Conservation (phyloP, 2,888 invertebrate species). For the Hyposoter didymator region DNA sequence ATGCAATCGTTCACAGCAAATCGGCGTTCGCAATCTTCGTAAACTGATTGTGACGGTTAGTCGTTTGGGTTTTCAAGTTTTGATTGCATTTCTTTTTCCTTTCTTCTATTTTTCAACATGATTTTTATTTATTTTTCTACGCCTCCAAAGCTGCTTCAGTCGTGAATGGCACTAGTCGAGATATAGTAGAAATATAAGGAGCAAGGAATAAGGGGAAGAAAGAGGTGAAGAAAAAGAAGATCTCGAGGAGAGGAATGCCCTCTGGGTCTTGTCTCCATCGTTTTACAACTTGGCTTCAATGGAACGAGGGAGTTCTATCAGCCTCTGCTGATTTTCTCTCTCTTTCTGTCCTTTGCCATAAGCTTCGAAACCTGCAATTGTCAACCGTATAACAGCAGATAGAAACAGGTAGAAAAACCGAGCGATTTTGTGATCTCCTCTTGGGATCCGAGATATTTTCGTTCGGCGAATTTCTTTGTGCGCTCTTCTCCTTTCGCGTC, state of each 20-base stretch:
- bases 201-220: slow-evolving; percentile 8
- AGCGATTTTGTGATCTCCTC: slow-evolving; percentile 49
- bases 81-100: neutral
- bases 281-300: slow-evolving; percentile 58
- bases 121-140: slow-evolving; percentile 29
- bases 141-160: neutral
- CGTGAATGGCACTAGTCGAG: neutral
- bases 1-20: neutral
- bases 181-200: slow-evolving; percentile 59
- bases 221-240: slow-evolving; percentile 20
- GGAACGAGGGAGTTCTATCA: slow-evolving; percentile 39
- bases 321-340: slow-evolving; percentile 5
- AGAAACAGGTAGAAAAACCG: slow-evolving; percentile 13
- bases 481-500: neutral
- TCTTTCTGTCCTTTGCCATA: slow-evolving; percentile 29
- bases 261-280: slow-evolving; percentile 44
- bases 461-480: slow-evolving; percentile 56
- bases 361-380: slow-evolving; percentile 7
- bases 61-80: neutral
- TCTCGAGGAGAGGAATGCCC: slow-evolving; percentile 44
- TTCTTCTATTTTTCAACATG: neutral
- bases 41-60: neutral
- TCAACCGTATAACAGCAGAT: slow-evolving; percentile 26
- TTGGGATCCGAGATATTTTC: slow-evolving; percentile 40
- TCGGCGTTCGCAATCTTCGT: neutral